Evolutionary conservation across 2,888 invertebrate genomes (phyloP).

Genomic region (Polydrusus tereticollis): DNA sequence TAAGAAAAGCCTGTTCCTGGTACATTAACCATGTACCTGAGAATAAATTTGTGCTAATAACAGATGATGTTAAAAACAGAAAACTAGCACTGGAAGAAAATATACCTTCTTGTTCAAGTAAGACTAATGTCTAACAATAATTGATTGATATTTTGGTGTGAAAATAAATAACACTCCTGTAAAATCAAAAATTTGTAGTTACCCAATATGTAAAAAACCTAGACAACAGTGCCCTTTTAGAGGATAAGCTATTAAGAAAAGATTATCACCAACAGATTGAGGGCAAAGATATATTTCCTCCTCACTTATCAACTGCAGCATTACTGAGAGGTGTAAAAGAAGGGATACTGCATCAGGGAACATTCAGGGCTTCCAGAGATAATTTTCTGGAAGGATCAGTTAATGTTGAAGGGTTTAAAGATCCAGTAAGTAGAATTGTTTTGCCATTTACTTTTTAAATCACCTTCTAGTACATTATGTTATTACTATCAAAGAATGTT

Average conservation of each 20-base stretch:
- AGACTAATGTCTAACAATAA: slow-evolving; percentile 53
- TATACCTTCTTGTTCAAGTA: slow-evolving; percentile 80
- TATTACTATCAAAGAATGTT: no score
- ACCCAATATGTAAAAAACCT: slow-evolving; percentile 84
- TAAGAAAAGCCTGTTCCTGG: slow-evolving; percentile 85
- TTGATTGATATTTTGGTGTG: no score
- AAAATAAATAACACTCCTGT: no score
- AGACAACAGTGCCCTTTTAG: slow-evolving; percentile 74
- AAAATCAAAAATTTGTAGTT: slow-evolving; percentile 56
- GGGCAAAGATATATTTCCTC: slow-evolving; percentile 81
- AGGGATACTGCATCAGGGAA: slow-evolving; percentile 83
- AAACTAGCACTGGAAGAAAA: slow-evolving; percentile 79
- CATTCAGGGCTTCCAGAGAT: slow-evolving; percentile 88
- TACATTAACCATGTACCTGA: slow-evolving; percentile 80
- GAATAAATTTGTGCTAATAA: slow-evolving; percentile 81
- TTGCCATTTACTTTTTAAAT: no score
- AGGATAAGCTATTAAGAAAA: slow-evolving; percentile 85
- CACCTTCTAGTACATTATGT: no score
- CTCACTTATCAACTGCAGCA: slow-evolving; percentile 84
- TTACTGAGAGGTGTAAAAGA: slow-evolving; percentile 85
- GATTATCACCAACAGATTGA: slow-evolving; percentile 70
- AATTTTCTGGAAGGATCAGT: slow-evolving; percentile 95
- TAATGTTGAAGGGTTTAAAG: slow-evolving; percentile 83
- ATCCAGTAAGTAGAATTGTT: slow-evolving; percentile 73
- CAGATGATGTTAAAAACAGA: slow-evolving; percentile 86